phyloP scores from a whole-genome alignment of 2,888 invertebrate genomes.

The Erebia epiphron region DNA sequence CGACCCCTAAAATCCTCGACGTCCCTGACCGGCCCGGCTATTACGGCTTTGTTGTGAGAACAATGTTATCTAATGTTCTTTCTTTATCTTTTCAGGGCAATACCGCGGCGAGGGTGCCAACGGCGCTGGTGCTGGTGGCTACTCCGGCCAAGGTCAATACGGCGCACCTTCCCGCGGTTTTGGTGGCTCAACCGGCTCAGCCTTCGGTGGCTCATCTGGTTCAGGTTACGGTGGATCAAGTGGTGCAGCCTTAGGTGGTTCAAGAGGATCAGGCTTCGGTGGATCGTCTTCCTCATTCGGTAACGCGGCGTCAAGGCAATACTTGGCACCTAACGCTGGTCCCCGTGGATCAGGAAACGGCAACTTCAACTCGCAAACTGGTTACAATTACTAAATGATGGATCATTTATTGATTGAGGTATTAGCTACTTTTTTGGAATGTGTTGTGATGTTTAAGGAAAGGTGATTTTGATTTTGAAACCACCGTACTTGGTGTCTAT shows the following conservation, averaged over 20 bases:
- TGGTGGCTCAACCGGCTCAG: constrained; percentile 40
- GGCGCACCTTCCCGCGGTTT: constrained; percentile 49
- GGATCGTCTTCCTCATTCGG: constrained; percentile 47
- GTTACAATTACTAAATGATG: constrained; percentile 68
- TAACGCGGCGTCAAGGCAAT: constrained; percentile 69
- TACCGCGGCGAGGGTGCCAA: constrained; percentile 73
- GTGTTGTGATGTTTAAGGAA: neutral
- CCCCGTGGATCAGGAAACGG: constrained; percentile 67
- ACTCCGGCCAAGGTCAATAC: constrained; percentile 44
- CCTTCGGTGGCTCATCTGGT: constrained; percentile 31
- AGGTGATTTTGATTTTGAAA: constrained; percentile 18
- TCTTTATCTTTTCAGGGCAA: constrained; percentile 55
- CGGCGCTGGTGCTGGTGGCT: constrained; percentile 56
- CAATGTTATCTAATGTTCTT: neutral
- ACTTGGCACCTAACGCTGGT: constrained; percentile 71
- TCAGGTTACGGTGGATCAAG: constrained; percentile 39
- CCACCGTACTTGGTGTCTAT: constrained; percentile 32
- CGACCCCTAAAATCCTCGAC: too few relatives aligned
- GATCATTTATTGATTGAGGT: constrained; percentile 27
- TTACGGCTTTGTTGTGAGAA: too few relatives aligned
- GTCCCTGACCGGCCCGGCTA: too few relatives aligned
- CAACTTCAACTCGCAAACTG: constrained; percentile 74
- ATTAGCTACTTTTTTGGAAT: constrained; percentile 25
- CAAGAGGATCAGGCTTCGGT: constrained; percentile 8
- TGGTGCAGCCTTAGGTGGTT: constrained; percentile 39